Conservation (phyloP, 2,113 vertebrate genomes). For the Heptranchias perlo region DNA sequence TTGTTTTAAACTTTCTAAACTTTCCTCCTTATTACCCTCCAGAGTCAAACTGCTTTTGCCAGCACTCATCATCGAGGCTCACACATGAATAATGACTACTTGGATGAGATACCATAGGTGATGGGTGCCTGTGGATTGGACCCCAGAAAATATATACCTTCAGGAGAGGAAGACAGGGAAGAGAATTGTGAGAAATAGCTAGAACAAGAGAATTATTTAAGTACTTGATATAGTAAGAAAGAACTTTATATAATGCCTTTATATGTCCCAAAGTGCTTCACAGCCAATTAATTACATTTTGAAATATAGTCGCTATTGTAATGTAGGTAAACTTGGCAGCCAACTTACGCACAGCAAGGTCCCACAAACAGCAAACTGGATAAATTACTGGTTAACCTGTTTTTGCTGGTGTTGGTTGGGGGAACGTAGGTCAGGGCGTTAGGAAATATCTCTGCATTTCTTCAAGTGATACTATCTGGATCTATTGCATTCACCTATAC, state of each 20-base stretch:
- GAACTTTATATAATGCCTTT: neutral
- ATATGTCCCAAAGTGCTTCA: neutral
- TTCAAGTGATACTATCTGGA: neutral
- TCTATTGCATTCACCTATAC: neutral
- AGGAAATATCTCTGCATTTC: neutral
- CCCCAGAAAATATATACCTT: too few relatives aligned
- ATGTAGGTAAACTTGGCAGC: neutral
- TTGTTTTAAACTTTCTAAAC: too few relatives aligned
- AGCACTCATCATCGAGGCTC: too few relatives aligned
- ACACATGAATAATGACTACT: too few relatives aligned
- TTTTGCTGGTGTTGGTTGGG: neutral
- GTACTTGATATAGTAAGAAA: too few relatives aligned
- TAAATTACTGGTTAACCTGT: neutral
- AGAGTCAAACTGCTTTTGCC: too few relatives aligned
- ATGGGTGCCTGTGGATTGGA: too few relatives aligned
- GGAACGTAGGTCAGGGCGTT: neutral
- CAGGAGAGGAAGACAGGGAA: too few relatives aligned
- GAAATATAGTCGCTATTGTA: neutral
- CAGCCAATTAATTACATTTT: neutral
- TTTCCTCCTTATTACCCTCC: too few relatives aligned
- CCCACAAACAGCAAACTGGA: neutral
- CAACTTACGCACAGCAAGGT: neutral
- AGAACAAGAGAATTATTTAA: too few relatives aligned
- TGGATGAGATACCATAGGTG: too few relatives aligned
- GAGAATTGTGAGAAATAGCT: too few relatives aligned